A percentile compares a stretch with the other conserved stretches of the same genome.
These are phyloP conservation scores for Gymnopithys bicolor DNA, from an alignment of 2,797 vertebrate genomes.

Conservation along the genomic window DNA sequence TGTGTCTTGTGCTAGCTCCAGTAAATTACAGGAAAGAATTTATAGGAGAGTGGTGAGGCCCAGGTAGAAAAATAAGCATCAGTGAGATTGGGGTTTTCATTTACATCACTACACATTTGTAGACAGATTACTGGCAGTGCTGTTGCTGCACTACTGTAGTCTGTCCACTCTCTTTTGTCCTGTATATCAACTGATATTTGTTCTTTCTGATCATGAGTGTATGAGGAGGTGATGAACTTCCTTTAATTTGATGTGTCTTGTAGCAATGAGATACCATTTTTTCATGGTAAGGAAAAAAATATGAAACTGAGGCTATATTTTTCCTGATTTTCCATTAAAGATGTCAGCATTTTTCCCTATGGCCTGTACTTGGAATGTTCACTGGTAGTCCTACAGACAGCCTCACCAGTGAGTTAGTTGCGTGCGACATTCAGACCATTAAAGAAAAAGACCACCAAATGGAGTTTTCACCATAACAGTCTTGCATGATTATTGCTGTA, in stretches of 20 bases:
- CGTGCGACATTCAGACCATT: neutral
- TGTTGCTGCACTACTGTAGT: neutral
- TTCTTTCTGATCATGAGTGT: neutral
- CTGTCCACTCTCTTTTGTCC: neutral
- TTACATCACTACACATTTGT: neutral
- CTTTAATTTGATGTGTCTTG: neutral
- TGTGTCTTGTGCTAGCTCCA: neutral
- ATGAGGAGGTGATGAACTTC: neutral
- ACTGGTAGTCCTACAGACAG: neutral
- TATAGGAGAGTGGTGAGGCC: neutral
- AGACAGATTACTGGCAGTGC: neutral
- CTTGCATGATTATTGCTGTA: constrained; percentile 20
- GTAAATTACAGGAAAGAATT: constrained; percentile 12
- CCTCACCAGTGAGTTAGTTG: neutral
- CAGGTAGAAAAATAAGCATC: neutral
- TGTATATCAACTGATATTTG: neutral
- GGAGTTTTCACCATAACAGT: neutral
- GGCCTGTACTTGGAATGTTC: neutral
- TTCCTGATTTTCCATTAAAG: neutral
- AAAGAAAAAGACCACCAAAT: constrained; percentile 9
- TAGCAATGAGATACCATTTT: neutral
- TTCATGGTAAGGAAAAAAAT: neutral
- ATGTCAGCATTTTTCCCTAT: neutral
- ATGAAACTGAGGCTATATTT: neutral
- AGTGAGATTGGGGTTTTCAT: neutral